phyloP scores from a whole-genome alignment of 1,140 invertebrate genomes.

The Ridgeia piscesae region DNA sequence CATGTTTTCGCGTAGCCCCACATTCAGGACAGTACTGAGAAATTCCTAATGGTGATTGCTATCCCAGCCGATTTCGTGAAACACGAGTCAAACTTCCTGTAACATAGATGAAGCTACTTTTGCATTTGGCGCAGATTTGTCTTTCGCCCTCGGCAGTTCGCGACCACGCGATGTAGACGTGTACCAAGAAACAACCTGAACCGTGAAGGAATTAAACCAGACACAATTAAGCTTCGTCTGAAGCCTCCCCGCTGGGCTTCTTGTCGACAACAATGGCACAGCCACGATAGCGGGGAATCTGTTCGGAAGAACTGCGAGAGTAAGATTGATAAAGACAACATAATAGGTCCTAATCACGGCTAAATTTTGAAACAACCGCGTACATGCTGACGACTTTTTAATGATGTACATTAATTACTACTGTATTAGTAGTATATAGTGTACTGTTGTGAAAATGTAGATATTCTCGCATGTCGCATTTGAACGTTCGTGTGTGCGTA shows the following conservation, averaged over 20 bases:
- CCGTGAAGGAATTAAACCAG: neutral
- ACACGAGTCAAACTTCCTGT: too few species aligned
- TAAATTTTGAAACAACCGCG: neutral
- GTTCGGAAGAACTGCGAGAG: neutral
- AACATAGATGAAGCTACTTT: too few species aligned
- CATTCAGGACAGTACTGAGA: too few species aligned
- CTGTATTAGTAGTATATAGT: too few species aligned
- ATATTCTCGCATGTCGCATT: too few species aligned
- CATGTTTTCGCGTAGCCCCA: too few species aligned
- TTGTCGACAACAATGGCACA: neutral
- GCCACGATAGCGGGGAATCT: neutral
- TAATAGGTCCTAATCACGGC: neutral
- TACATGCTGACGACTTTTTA: neutral
- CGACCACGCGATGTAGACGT: neutral
- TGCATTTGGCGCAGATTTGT: neutral
- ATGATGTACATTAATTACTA: neutral
- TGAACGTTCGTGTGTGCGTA: too few species aligned
- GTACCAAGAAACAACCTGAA: neutral
- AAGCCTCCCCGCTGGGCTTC: neutral
- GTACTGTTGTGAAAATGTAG: too few species aligned
- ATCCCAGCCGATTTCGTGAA: too few species aligned
- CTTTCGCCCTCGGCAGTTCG: neutral
- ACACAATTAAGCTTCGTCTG: neutral
- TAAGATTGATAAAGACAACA: neutral
- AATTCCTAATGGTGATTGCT: too few species aligned